Conservation (phyloP, 2,113 vertebrate genomes). For the Mohoua ochrocephala region DNA sequence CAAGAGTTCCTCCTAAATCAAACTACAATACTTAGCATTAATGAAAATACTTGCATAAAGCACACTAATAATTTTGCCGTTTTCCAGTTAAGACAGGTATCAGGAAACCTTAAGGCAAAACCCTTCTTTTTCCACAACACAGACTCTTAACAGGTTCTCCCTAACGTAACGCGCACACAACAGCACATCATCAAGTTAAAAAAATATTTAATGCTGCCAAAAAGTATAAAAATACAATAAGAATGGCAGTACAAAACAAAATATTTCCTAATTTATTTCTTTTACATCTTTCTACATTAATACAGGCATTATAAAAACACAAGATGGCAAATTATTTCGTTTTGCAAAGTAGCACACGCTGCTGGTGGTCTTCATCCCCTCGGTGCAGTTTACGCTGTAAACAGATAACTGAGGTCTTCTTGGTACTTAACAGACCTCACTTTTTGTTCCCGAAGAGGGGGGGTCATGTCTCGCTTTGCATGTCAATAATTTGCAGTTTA, state of each 20-base stretch:
- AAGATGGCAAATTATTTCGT: constrained; percentile 63
- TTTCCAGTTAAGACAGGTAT: not conserved
- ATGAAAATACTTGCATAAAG: not conserved
- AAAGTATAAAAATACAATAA: constrained; percentile 83
- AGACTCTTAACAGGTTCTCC: not conserved
- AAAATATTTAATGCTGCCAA: constrained; percentile 89
- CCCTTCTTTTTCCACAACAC: not conserved
- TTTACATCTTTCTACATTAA: constrained; percentile 77
- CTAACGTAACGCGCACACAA: constrained; percentile 67
- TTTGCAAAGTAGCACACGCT: constrained; percentile 75
- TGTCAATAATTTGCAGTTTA: constrained; percentile 79
- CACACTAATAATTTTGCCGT: not conserved
- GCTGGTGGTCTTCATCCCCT: constrained; percentile 79
- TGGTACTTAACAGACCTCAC: constrained; percentile 73
- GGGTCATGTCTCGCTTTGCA: constrained; percentile 76
- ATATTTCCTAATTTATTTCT: constrained; percentile 75
- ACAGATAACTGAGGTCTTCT: constrained; percentile 78
- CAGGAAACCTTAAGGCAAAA: not conserved
- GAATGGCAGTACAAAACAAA: constrained; percentile 82
- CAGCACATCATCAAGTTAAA: constrained; percentile 67
- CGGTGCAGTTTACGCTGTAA: constrained; percentile 80
- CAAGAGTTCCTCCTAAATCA: not conserved
- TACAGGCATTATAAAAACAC: constrained; percentile 74
- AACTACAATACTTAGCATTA: not conserved
- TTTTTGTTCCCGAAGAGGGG: constrained; percentile 73